Evolutionary conservation across 1,140 invertebrate genomes (phyloP).

Genomic region (Drosophila bifasciata): DNA sequence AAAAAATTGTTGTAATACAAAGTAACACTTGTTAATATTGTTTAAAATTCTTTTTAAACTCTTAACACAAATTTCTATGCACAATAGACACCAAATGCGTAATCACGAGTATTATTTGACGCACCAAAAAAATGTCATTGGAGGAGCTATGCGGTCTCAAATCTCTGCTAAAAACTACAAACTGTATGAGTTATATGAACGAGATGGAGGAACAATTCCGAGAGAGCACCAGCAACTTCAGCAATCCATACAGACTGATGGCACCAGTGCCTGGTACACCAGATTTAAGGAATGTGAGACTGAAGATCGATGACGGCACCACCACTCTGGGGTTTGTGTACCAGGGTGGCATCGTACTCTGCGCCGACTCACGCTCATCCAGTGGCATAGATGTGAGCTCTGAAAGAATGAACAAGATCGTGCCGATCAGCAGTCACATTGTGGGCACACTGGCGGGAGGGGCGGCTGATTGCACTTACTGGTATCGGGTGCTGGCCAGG

Average conservation of each 20-base stretch:
- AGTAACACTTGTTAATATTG: too few relatives aligned
- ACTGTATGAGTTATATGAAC: too few relatives aligned
- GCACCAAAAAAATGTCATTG: too few relatives aligned
- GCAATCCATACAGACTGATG: conserved; percentile 86
- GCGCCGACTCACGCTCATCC: conserved; percentile 97
- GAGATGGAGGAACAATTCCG: too few relatives aligned
- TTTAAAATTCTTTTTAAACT: too few relatives aligned
- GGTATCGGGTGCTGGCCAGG: conserved; percentile 96
- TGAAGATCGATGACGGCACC: conserved; percentile 97
- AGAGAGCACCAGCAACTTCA: conserved; percentile 85
- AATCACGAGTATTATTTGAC: too few relatives aligned
- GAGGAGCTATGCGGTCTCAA: too few relatives aligned
- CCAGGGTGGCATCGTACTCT: conserved; percentile 95
- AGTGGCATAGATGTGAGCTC: conserved; percentile 95
- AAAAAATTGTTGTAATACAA: too few relatives aligned
- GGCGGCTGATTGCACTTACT: conserved; percentile 98
- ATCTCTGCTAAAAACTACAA: too few relatives aligned
- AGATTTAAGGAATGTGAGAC: conserved; percentile 89
- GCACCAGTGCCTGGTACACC: conserved; percentile 87
- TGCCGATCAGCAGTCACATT: conserved; percentile 95
- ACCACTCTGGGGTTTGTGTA: conserved; percentile 96
- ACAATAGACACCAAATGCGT: too few relatives aligned
- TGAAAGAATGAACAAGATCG: conserved; percentile 96
- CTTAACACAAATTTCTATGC: too few relatives aligned
- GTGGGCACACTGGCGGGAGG: conserved; percentile 86